phyloP scores from a whole-genome alignment of 2,888 invertebrate genomes.

The Entomobrya multifasciata region DNA sequence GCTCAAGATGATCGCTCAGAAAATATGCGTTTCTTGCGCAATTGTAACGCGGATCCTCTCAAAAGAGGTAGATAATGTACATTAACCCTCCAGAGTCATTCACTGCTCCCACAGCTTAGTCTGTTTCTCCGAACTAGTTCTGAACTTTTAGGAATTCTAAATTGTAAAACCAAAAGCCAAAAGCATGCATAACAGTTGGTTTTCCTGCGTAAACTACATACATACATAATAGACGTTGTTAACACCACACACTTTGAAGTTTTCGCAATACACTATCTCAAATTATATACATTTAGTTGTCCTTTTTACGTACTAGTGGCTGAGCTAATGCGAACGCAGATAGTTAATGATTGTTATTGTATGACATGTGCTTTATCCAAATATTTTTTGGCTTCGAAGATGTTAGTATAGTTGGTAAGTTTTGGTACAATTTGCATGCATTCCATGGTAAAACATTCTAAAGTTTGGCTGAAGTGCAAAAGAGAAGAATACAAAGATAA shows the following conservation, averaged over 20 bases:
- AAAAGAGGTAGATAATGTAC: too few relatives aligned
- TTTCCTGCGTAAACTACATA: neutral
- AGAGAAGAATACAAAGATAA: too few relatives aligned
- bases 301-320: too few relatives aligned
- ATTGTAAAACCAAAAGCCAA: conserved; percentile 44
- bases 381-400: conserved; percentile 3
- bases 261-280: neutral
- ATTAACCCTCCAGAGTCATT: neutral
- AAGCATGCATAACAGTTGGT: conserved; percentile 57
- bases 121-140: conserved; percentile 28
- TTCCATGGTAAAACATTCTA: too few relatives aligned
- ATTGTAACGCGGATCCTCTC: too few relatives aligned
- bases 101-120: neutral
- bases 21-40: too few relatives aligned
- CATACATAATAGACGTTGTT: neutral
- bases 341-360: conserved; percentile 55
- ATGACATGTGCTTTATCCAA: neutral
- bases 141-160: conserved; percentile 54
- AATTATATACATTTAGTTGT: too few relatives aligned
- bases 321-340: neutral
- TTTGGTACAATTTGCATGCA: neutral
- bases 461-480: too few relatives aligned
- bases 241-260: neutral
- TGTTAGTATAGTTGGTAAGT: neutral
- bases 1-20: too few relatives aligned